Evolutionary conservation across 2,797 vertebrate species (phyloP), one percentile per base, ranked within the genome.

Genomic region (Coendou prehensilis): DNA sequence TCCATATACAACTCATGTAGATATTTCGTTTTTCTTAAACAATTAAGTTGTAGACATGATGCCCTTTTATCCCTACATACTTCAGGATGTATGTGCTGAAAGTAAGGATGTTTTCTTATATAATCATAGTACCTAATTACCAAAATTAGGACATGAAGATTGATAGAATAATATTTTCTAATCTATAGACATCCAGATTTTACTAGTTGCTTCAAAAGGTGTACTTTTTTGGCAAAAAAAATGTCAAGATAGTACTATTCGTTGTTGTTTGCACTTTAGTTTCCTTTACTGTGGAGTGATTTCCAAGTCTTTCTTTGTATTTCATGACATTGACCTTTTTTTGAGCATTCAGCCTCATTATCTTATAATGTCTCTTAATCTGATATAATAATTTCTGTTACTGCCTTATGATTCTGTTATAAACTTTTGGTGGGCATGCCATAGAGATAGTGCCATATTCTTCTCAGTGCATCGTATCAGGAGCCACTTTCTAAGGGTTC

Each of bases 281-380:
- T 59, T 93, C 63, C 73, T 95, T 96, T 91, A 89, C n/a, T 82
- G 59, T 76, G 47, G 52, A 87, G 57, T 84, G 71, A 28, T 56
- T 97, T 89, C 63, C 10, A 94, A n/a, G 20, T 86, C 64, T 93
- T 84, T 94, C 59, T 94, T 76, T 95, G 14, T 87, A 56, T 82
- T 90, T 95, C 37, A 86, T 85, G 59, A 54, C 52, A 93, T 57
- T 90, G 64, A 78, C 45, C 23, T 87, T 95, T 96, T 52, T 20
- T 54, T 71, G 69, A 89, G 2, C 17, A 47, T 88, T 85, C 41
- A 37, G 13, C 37, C 59, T 37, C 47, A 22, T 93, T 94, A 61
- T 79, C 75, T 92, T 93, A 41, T 45, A 56, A 30, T 89, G 11
- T 57, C 26, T 50, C 76, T 94, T 83, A 84, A 76, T 67, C 82